Evolutionary conservation across 2,888 invertebrate species (phyloP).

Genomic region (Lasioglossum leucozonium): DNA sequence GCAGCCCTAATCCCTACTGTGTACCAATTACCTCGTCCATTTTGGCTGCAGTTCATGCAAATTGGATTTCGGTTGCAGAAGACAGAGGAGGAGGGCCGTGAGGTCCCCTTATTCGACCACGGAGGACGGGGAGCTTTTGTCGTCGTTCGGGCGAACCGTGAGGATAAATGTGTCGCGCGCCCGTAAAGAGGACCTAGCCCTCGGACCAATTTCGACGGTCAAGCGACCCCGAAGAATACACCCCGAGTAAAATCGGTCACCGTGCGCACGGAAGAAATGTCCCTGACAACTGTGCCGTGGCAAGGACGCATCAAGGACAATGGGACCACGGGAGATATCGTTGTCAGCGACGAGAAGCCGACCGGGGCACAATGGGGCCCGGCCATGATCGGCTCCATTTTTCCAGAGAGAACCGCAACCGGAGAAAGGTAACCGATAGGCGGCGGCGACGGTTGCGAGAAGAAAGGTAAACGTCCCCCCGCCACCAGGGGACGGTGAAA

Average conservation of each 20-base stretch:
- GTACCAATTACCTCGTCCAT: slow-evolving; percentile 79
- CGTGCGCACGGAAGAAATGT: not conserved
- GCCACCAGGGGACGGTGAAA: slow-evolving; percentile 7
- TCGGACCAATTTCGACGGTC: slow-evolving; percentile 33
- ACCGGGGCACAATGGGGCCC: slow-evolving; percentile 51
- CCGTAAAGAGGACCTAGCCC: slow-evolving; percentile 43
- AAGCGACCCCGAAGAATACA: slow-evolving; percentile 33
- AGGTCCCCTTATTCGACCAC: slow-evolving; percentile 38
- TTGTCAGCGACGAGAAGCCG: slow-evolving; percentile 54
- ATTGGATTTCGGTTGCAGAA: slow-evolving; percentile 80
- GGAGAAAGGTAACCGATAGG: slow-evolving; percentile 22
- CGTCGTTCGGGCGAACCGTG: slow-evolving; percentile 42
- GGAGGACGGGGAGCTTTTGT: slow-evolving; percentile 53
- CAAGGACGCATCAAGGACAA: slow-evolving; percentile 27
- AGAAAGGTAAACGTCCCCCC: slow-evolving; percentile 34
- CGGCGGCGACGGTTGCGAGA: not conserved
- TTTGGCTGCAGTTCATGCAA: slow-evolving; percentile 78
- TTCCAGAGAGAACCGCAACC: slow-evolving; percentile 35
- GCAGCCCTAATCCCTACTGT: slow-evolving; percentile 77
- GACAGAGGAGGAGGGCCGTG: slow-evolving; percentile 56
- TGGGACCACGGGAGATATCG: slow-evolving; percentile 55
- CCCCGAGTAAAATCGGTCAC: slow-evolving; percentile 48
- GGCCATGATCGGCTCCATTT: slow-evolving; percentile 51
- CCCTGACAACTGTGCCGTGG: not conserved
- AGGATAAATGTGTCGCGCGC: slow-evolving; percentile 57